Evolutionary conservation across 2,113 vertebrate genomes (phyloP).

Genomic region (Struthidea cinerea): DNA sequence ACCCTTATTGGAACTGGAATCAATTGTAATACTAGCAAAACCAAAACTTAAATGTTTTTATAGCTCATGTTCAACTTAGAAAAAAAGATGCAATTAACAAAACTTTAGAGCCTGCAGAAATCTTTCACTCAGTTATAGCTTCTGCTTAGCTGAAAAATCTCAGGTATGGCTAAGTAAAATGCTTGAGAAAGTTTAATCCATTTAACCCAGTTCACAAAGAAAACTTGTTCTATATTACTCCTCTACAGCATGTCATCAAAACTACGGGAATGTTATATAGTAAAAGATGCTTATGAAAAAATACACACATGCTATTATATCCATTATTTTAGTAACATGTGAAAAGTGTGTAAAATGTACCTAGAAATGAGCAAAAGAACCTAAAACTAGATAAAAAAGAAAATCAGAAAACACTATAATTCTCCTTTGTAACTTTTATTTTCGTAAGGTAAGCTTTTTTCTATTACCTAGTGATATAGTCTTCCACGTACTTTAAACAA

Average conservation of each 20-base stretch:
- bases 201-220: background rate
- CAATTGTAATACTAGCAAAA: constrained; percentile 49
- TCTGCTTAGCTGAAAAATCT: background rate
- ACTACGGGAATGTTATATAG: background rate
- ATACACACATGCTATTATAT: background rate
- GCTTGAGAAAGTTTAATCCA: background rate
- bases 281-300: background rate
- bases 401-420: background rate
- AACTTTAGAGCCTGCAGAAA: constrained; percentile 7
- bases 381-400: background rate
- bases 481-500: background rate
- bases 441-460: background rate
- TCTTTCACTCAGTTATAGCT: constrained; percentile 8
- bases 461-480: background rate
- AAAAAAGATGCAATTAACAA: constrained; percentile 33
- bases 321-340: background rate
- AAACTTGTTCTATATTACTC: background rate
- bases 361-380: background rate
- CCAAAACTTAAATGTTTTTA: constrained; percentile 39
- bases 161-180: background rate
- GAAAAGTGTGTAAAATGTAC: background rate
- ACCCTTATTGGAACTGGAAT: constrained; percentile 50
- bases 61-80: background rate
- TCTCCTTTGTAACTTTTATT: background rate
- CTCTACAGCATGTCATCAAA: background rate